Evolutionary conservation across 2,888 invertebrate species (phyloP), one percentile per base, ranked within the genome.

Genomic region (Tetropium fuscum): DNA sequence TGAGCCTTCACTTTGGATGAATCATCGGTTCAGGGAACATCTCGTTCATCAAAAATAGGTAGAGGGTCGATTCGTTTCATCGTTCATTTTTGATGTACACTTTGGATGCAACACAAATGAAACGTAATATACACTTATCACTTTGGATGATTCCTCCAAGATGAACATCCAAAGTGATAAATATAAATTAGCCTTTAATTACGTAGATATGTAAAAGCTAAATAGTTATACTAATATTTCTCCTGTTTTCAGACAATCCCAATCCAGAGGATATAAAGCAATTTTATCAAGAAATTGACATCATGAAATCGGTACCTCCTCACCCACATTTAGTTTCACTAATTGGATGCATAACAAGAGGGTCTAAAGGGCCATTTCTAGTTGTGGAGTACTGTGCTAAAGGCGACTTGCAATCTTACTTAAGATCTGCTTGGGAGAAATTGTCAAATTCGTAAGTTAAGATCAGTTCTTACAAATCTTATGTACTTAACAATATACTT

Each of bases 271-370:
- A 94, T 75, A 81, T 89, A 44, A 84, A 87, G 19, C 91, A 92
- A 62, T 93, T 96, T 74, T 86, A 89, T 11, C 87, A 90, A 66
- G 96, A 96, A 83, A 94, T 95, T 70, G 87, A 90, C 75, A 87
- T 95, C 73, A 93, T 96, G 90, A 94, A 94, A 81, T 89, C 88
- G 4, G 91, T 95, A 36, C 94, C 94, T 3, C 84, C 84, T n/a
- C 95, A 96, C 83, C 87, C 88, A 0, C 90, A 96, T 82, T 88
- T 96, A 54, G 94, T 95, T 30, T 91, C 91, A 69, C 85, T 96
- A 65, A 84, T 95, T 54, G 95, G 94, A 6, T 93, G 92, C 80
- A 91, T 91, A 60, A 89, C 89, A 27, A 82, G 85, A 30, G 61
- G 73, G 2, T 60, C 61, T 1, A 59, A 65, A 10, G 73, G 76